Base-by-base conservation (phyloP, 1,140 invertebrate genomes). In the Danaus plexippus region DNA sequence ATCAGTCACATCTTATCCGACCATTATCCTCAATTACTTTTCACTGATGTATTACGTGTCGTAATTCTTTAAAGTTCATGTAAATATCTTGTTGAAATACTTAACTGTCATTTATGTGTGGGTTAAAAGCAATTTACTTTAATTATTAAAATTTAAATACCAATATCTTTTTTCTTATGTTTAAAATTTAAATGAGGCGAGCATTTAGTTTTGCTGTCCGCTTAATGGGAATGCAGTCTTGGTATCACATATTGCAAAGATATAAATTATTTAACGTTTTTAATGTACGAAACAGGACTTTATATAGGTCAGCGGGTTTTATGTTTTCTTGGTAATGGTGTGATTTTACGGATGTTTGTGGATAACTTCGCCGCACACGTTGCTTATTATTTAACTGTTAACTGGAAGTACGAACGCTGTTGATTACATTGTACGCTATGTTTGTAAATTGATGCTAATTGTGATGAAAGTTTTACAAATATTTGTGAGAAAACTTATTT, bases 291-390 rank as follows among this genome's bases (percentile, higher is more conserved):
- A 59, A 59, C 70, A 71, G 63, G 68, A 59, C 53, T 44, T 51
- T 58, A 80, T 71, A 73, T 79, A 67, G 79, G 79, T 73, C 71
- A 74, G 59, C 62, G 71, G 63, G 66, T 69, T 64, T 79, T 73
- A 78, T 77, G 69, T 75, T 75, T 80, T 80, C 79, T 72, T 59
- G 52, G 77, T 67, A 80, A 77, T 63, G 43, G 59, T 52, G 54
- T 59, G 73, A 71, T 70, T 77, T 64, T 64, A 53, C 71, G 77
- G 77, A 83, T 80, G 76, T 80, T 83, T 78, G 69, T 64, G 61
- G 60, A 54, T 67, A 47, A 69, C 63, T 73, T 65, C 47, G 59
- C 59, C 58, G 57, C 71, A 67, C 62, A 67, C 61, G 57, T 51
- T 53, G 67, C 57, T 49, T 57, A 52, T 54, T 59, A 60, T 64